Conservation (phyloP, 2,113 vertebrate species). For the Plecotus auritus region DNA sequence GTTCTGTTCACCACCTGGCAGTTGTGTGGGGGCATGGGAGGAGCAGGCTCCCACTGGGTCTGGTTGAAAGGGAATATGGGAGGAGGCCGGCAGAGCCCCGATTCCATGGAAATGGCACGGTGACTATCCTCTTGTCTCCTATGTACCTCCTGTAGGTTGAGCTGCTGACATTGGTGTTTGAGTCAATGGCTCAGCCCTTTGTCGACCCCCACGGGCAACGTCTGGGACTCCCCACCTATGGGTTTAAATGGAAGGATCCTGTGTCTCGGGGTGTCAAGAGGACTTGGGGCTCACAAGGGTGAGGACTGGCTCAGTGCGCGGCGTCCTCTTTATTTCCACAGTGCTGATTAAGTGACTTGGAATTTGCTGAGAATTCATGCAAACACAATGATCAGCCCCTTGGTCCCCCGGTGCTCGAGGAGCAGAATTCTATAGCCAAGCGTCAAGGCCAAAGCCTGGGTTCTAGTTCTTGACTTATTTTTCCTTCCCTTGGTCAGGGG, state of each 20-base stretch:
- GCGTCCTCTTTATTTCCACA: accelerated
- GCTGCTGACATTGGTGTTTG: accelerated
- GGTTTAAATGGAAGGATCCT: not conserved
- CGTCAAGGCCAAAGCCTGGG: accelerated
- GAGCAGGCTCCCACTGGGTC: accelerated
- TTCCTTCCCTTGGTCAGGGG: not conserved
- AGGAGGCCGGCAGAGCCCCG: accelerated
- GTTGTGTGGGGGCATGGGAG: accelerated
- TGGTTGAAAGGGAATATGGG: accelerated
- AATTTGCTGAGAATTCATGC: not conserved
- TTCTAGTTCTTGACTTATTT: accelerated
- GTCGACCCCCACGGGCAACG: accelerated
- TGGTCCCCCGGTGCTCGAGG: accelerated
- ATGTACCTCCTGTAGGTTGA: accelerated
- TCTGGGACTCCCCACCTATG: not conserved
- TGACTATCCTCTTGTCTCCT: not conserved
- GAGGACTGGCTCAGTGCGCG: accelerated
- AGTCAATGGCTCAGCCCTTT: accelerated
- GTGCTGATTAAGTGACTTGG: accelerated
- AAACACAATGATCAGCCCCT: too few relatives aligned
- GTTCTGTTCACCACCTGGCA: accelerated
- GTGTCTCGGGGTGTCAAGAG: not conserved
- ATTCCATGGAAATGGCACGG: accelerated
- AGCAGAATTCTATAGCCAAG: too few relatives aligned
- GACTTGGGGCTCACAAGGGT: not conserved